phyloP scores from a whole-genome alignment of 2,797 vertebrate species.

The Tapera naevia region DNA sequence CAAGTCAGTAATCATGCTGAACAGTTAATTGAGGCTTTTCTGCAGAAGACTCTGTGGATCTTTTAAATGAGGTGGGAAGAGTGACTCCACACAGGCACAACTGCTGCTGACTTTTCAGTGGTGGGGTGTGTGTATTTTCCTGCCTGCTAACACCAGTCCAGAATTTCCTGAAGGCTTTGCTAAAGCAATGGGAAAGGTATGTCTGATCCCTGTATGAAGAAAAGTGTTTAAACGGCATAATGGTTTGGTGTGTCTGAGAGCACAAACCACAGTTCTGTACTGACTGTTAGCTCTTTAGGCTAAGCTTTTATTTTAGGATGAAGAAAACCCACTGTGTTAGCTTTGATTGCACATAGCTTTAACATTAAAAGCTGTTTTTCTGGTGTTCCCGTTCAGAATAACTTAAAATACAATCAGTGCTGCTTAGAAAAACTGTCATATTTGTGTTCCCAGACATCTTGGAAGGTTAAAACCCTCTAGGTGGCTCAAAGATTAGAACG shows the following conservation, averaged over 20 bases:
- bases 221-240: neutral
- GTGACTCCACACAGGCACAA: neutral
- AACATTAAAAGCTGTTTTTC: too few relatives aligned
- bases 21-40: neutral
- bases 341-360: too few relatives aligned
- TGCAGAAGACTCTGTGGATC: neutral
- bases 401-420: constrained; percentile 2
- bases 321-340: too few relatives aligned
- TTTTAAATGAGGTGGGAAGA: neutral
- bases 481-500: neutral
- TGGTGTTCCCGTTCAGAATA: constrained; percentile 12
- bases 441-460: neutral
- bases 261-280: too few relatives aligned
- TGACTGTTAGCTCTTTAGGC: too few relatives aligned
- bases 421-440: neutral
- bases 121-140: neutral
- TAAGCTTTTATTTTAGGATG: too few relatives aligned
- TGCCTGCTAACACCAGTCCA: neutral
- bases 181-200: neutral
- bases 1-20: neutral
- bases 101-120: neutral
- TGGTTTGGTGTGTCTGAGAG: neutral
- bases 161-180: neutral
- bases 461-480: neutral
- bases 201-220: neutral